Conservation (phyloP, 2,888 invertebrate genomes). For the Macrosiphum euphorbiae region DNA sequence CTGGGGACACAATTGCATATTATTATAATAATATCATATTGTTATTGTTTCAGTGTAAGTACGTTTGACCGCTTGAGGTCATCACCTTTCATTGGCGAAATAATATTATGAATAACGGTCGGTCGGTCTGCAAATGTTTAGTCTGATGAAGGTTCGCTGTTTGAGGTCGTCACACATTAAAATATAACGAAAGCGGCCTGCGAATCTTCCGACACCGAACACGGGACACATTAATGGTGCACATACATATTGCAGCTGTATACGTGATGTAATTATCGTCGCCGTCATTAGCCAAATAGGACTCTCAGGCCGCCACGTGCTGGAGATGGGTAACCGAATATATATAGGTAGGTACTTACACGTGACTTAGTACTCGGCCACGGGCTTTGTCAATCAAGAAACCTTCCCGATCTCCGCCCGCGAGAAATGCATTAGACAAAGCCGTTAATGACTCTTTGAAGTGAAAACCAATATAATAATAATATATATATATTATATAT, state of each 20-base stretch:
- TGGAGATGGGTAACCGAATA: neutral
- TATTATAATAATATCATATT: neutral
- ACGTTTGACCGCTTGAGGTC: neutral
- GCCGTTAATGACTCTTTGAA: constrained; percentile 35
- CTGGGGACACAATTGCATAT: too few relatives aligned
- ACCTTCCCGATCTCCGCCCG: neutral
- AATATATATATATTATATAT: neutral
- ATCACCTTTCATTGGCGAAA: neutral
- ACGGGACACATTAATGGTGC: neutral
- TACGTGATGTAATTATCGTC: constrained; percentile 50
- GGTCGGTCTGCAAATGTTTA: neutral
- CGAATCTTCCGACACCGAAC: neutral
- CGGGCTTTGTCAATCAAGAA: constrained; percentile 38
- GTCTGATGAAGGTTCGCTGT: neutral
- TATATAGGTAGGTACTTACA: neutral
- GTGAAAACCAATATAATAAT: constrained; percentile 30
- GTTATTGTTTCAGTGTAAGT: neutral
- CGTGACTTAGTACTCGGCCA: constrained; percentile 30
- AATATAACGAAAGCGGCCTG: neutral
- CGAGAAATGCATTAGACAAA: constrained; percentile 36
- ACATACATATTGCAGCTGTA: neutral
- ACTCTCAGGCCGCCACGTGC: neutral
- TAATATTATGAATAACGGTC: neutral
- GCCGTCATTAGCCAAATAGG: constrained; percentile 40
- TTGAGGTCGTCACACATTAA: neutral